Conservation (phyloP, 2,888 invertebrate species). For the Mylabris sibirica region DNA sequence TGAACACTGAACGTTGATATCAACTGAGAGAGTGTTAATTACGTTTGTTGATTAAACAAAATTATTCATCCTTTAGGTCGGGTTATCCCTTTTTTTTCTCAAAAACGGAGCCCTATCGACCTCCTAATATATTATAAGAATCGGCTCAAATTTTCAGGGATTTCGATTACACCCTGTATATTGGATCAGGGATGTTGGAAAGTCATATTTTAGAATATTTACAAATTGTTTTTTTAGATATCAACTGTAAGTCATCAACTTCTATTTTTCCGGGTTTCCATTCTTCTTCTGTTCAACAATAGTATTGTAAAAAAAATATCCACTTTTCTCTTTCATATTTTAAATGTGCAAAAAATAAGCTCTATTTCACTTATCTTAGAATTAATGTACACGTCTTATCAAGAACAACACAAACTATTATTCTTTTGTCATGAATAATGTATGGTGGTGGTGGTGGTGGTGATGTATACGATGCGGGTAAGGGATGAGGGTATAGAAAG, state of each 20-base stretch:
- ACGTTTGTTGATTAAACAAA: too few species aligned
- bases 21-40: too few species aligned
- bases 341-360: not conserved
- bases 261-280: not conserved
- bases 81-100: too few species aligned
- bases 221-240: not conserved
- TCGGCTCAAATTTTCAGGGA: too few species aligned
- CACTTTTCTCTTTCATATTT: not conserved
- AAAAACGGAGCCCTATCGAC: too few species aligned
- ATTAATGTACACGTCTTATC: slow-evolving; percentile 16
- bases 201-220: slow-evolving; percentile 4
- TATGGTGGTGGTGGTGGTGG: not conserved
- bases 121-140: too few species aligned
- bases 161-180: too few species aligned
- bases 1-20: too few species aligned
- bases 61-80: too few species aligned
- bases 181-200: not conserved
- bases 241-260: not conserved
- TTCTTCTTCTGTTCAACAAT: not conserved
- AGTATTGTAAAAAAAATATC: not conserved
- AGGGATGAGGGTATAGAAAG: not conserved
- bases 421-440: slow-evolving; percentile 11
- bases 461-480: not conserved
- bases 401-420: slow-evolving; percentile 16
- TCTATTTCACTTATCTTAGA: slow-evolving; percentile 2